Evolutionary conservation across 2,113 vertebrate species (phyloP).

Genomic region (Tenrec ecaudatus): DNA sequence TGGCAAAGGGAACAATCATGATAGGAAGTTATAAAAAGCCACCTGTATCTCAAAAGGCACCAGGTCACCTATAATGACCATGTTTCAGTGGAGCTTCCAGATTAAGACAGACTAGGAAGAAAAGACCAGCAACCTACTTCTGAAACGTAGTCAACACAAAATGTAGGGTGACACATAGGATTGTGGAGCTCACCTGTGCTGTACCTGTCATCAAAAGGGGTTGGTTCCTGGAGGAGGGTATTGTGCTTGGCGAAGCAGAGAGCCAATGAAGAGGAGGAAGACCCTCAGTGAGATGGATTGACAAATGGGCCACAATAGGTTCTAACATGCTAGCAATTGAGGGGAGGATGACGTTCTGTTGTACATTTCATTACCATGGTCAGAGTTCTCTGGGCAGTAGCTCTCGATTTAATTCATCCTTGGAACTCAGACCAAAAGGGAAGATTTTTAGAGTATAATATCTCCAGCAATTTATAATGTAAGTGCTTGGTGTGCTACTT

Average conservation of each 20-base stretch:
- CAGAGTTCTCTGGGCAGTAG: not conserved
- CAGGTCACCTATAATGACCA: not conserved
- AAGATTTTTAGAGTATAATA: not conserved
- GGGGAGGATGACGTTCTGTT: not conserved
- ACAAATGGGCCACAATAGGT: not conserved
- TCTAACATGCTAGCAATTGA: not conserved
- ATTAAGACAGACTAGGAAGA: not conserved
- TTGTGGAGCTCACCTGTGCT: not conserved
- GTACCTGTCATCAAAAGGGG: not conserved
- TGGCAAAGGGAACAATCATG: not conserved
- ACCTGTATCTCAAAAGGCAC: not conserved
- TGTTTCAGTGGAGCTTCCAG: not conserved
- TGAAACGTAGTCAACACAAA: not conserved
- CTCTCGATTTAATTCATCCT: not conserved
- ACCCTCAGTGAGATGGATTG: not conserved
- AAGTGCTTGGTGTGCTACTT: not conserved
- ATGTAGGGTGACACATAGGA: too few relatives aligned
- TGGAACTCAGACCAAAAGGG: not conserved
- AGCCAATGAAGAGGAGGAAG: not conserved
- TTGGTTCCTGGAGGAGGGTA: not conserved
- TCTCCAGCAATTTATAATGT: conserved; percentile 14
- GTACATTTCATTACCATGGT: not conserved
- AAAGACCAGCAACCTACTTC: not conserved
- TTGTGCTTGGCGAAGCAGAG: not conserved
- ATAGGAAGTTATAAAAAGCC: not conserved